These are phyloP conservation scores for Esox lucius DNA, from an alignment of 2,797 vertebrate genomes.

Conservation along the genomic window DNA sequence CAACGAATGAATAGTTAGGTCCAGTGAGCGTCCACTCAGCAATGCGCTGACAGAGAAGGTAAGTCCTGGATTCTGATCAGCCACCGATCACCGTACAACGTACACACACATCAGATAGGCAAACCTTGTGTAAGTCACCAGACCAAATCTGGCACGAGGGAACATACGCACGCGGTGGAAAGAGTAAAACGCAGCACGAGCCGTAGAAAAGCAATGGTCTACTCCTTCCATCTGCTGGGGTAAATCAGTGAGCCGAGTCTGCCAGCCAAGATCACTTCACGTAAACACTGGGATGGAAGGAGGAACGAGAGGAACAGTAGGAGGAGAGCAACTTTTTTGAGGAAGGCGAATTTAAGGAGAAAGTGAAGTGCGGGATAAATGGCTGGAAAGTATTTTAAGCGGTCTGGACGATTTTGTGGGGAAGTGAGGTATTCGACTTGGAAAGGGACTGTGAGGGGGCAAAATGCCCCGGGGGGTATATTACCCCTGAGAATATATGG, in stretches of 20 bases:
- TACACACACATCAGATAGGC: background rate
- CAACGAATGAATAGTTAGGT: background rate
- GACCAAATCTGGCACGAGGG: background rate
- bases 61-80: background rate
- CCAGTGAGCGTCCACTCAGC: background rate
- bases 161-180: background rate
- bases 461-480: too few relatives aligned
- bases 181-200: background rate
- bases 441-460: too few relatives aligned
- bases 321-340: background rate
- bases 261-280: background rate
- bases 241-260: background rate
- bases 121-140: background rate
- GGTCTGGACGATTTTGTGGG: too few relatives aligned
- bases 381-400: background rate
- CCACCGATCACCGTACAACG: background rate
- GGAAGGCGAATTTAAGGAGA: background rate
- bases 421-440: background rate
- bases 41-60: background rate
- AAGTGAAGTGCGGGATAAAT: background rate
- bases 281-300: background rate
- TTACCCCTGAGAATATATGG: too few relatives aligned
- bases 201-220: background rate
- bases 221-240: constrained; percentile 6
- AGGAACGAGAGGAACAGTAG: background rate